Conservation (phyloP, 2,113 vertebrate species). For the Megaleporinus macrocephalus region DNA sequence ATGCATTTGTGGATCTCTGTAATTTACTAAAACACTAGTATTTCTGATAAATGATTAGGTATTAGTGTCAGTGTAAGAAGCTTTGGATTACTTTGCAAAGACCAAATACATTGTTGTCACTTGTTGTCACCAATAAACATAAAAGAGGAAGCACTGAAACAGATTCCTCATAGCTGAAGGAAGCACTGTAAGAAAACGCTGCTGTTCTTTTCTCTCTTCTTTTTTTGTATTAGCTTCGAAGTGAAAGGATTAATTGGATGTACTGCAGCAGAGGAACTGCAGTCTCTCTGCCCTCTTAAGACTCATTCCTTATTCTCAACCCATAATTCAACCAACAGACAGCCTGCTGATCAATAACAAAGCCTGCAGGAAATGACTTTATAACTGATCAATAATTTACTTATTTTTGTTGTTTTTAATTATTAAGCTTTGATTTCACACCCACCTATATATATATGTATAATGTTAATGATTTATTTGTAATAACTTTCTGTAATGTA, state of each 20-base stretch:
- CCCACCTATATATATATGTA: too few relatives aligned
- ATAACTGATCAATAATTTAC: conserved; percentile 8
- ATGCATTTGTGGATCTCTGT: too few relatives aligned
- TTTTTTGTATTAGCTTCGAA: not conserved
- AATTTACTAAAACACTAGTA: not conserved
- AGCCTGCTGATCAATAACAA: conserved; percentile 39
- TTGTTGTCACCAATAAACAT: too few relatives aligned
- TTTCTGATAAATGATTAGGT: not conserved
- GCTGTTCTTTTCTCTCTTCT: not conserved
- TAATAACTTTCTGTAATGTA: too few relatives aligned
- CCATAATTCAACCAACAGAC: conserved; percentile 20
- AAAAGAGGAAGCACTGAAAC: not conserved
- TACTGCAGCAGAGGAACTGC: not conserved
- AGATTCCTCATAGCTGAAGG: not conserved
- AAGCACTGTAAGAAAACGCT: not conserved
- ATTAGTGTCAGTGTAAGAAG: not conserved
- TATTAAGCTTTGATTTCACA: not conserved
- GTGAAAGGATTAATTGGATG: conserved; percentile 1
- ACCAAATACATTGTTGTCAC: not conserved
- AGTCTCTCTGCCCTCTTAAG: conserved; percentile 28
- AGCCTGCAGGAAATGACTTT: not conserved
- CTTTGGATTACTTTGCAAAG: not conserved
- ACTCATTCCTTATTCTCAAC: conserved; percentile 9
- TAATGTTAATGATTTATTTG: too few relatives aligned
- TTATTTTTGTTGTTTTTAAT: conserved; percentile 2